Conservation (phyloP, 1,140 invertebrate genomes). For the Rhopalosiphum maidis region DNA sequence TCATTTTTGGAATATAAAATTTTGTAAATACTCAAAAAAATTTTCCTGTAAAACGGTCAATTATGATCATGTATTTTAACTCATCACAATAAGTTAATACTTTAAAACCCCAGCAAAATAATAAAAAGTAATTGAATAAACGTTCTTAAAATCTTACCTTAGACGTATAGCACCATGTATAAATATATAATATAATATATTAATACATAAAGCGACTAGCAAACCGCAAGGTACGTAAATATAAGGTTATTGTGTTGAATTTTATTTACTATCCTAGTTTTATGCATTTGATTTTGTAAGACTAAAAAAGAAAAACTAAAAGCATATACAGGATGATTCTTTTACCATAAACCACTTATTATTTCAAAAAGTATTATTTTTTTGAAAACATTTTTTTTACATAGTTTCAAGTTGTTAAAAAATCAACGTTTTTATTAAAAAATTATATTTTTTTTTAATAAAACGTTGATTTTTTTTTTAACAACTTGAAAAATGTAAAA, state of each 20-base stretch:
- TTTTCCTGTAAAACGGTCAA: not conserved
- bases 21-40: not conserved
- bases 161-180: not conserved
- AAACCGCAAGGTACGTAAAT: not conserved
- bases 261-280: not conserved
- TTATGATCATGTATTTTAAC: not conserved
- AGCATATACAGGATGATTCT: not conserved
- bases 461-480: no score
- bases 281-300: slow-evolving; percentile 14
- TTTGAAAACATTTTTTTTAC: no score
- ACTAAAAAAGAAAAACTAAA: not conserved
- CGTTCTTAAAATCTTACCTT: not conserved
- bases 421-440: no score
- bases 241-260: not conserved
- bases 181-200: not conserved
- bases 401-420: no score
- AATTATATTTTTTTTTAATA: no score
- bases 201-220: not conserved
- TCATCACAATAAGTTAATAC: not conserved
- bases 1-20: not conserved
- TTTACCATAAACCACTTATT: no score
- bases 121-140: not conserved
- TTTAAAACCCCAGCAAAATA: not conserved
- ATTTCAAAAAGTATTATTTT: no score
- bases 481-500: no score